Evolutionary conservation across 2,888 invertebrate species (phyloP).

Genomic region (Tuta absoluta): DNA sequence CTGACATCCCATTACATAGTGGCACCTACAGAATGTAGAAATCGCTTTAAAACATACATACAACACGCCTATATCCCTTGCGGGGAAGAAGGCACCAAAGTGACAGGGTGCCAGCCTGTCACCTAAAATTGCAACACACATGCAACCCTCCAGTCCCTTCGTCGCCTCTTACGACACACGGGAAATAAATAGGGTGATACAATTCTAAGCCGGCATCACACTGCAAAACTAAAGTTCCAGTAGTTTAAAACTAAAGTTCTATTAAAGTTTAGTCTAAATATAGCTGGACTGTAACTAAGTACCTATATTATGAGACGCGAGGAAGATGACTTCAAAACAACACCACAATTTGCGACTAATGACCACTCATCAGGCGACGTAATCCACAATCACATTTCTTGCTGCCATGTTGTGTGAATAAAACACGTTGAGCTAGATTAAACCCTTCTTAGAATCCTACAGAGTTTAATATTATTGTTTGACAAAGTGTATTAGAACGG

Average conservation of each 20-base stretch:
- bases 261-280: not conserved
- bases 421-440: not conserved
- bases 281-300: not conserved
- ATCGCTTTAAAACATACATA: too few relatives aligned
- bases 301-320: not conserved
- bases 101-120: too few relatives aligned
- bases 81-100: too few relatives aligned
- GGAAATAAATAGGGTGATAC: too few relatives aligned
- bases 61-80: too few relatives aligned
- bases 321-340: slow-evolving; percentile 10
- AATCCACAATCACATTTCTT: slow-evolving; percentile 8
- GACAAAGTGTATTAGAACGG: not conserved
- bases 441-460: slow-evolving; percentile 1
- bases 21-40: too few relatives aligned
- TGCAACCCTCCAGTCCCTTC: too few relatives aligned
- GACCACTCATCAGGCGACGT: slow-evolving; percentile 7
- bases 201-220: too few relatives aligned
- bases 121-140: too few relatives aligned
- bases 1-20: too few relatives aligned
- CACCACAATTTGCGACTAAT: slow-evolving; percentile 8
- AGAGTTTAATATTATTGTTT: not conserved
- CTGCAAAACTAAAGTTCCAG: too few relatives aligned
- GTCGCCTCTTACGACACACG: too few relatives aligned
- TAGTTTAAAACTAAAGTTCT: not conserved
- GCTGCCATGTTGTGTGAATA: not conserved